Percentiles rank a stretch among this genome's conserved stretches.
Conservation (phyloP, 2,888 invertebrate genomes). For the Acanthococcus lagerstroemiae region DNA sequence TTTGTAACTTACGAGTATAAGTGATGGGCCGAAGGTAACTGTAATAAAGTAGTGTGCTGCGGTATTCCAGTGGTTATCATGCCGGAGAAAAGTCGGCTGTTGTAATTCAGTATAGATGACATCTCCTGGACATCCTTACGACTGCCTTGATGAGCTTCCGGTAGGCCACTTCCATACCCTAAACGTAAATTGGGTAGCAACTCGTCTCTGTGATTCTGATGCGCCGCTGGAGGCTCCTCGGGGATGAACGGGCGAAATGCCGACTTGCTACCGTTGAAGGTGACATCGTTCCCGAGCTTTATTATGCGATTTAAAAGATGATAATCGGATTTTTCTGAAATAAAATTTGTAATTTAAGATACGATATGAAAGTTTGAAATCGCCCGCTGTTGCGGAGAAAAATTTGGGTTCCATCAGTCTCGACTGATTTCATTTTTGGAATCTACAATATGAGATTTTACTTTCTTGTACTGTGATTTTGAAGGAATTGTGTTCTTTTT, state of each 20-base stretch:
- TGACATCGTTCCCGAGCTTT: not conserved
- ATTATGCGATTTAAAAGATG: slow-evolving; percentile 7
- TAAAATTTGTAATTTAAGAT: not conserved
- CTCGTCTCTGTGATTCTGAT: slow-evolving; percentile 33
- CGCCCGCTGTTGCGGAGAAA: no score
- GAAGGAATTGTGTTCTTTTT: no score
- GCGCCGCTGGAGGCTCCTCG: slow-evolving; percentile 34
- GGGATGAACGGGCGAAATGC: slow-evolving; percentile 24
- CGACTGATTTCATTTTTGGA: no score
- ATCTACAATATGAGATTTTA: no score
- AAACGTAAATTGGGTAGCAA: slow-evolving; percentile 3
- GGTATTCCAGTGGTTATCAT: slow-evolving; percentile 15
- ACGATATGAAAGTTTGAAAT: no score
- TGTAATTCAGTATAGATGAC: slow-evolving; percentile 14
- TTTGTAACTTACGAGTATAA: slow-evolving; percentile 19
- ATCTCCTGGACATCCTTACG: slow-evolving; percentile 6
- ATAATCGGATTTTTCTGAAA: not conserved
- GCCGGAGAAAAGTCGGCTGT: slow-evolving; percentile 15
- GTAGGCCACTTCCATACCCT: slow-evolving; percentile 7
- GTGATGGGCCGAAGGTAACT: slow-evolving; percentile 23
- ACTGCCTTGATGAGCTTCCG: slow-evolving; percentile 16
- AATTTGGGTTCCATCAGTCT: no score
- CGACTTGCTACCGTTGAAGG: slow-evolving; percentile 6
- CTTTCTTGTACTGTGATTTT: no score
- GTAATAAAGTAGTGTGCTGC: slow-evolving; percentile 16